A percentile compares a stretch with the other conserved stretches of the same genome.
Evolutionary conservation across 1,140 invertebrate genomes (phyloP).

Genomic region (Odontomachus brunneus): DNA sequence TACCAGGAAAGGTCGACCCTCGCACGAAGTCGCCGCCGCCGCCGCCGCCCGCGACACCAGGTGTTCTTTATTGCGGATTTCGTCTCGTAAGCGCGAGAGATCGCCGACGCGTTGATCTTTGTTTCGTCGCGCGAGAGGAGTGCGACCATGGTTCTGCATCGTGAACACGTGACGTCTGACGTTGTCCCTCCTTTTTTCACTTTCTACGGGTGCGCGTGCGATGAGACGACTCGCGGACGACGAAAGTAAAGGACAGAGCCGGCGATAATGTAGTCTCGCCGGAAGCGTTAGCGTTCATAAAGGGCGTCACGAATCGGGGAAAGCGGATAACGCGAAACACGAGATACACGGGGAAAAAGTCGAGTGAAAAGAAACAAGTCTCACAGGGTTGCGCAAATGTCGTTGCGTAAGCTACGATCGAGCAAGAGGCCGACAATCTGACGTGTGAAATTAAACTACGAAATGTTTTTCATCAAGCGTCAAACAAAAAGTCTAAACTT

Average conservation of each 20-base stretch:
- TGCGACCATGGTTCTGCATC: not conserved
- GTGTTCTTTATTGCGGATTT: slow-evolving; percentile 81
- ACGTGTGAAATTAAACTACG: too few species aligned
- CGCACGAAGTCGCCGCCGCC: slow-evolving; percentile 61
- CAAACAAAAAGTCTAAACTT: too few species aligned
- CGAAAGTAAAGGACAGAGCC: not conserved
- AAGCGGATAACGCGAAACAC: not conserved
- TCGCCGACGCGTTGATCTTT: slow-evolving; percentile 32
- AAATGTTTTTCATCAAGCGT: too few species aligned
- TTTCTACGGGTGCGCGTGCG: slow-evolving; percentile 25
- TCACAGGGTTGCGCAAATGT: too few species aligned
- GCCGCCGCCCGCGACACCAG: slow-evolving; percentile 73
- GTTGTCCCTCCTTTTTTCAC: slow-evolving; percentile 3
- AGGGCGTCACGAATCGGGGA: not conserved
- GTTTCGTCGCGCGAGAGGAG: slow-evolving; percentile 51
- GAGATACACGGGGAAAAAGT: too few species aligned
- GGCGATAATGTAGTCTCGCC: not conserved
- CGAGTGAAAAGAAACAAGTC: too few species aligned
- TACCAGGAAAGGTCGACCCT: slow-evolving; percentile 80
- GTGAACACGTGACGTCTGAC: not conserved
- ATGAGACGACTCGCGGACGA: slow-evolving; percentile 2
- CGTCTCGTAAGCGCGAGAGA: slow-evolving; percentile 52
- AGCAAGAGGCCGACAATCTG: too few species aligned
- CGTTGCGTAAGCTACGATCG: too few species aligned
- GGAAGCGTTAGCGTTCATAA: not conserved